Evolutionary conservation across 1,140 invertebrate genomes (phyloP).

Genomic region (Diabrotica undecimpunctata): DNA sequence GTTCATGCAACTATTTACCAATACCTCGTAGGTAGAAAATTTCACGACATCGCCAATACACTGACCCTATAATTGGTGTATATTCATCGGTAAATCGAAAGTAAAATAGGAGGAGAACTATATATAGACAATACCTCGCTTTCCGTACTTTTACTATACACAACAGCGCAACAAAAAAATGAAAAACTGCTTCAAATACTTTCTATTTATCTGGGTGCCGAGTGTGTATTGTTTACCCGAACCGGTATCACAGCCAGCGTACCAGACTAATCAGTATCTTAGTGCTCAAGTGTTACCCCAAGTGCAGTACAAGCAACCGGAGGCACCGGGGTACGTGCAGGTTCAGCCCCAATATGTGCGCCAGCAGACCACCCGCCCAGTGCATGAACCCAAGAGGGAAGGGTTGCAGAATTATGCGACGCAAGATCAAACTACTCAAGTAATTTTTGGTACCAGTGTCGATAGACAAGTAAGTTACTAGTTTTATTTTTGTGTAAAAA

Average conservation of each 20-base stretch:
- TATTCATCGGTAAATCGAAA: background rate
- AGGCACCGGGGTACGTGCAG: slow-evolving; percentile 1
- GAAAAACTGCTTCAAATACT: background rate
- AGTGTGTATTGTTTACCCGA: slow-evolving; percentile 5
- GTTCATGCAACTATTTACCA: no score
- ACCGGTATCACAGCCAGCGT: slow-evolving; percentile 8
- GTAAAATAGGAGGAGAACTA: background rate
- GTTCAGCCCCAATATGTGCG: slow-evolving; percentile 8
- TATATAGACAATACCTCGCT: background rate
- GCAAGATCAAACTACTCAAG: background rate
- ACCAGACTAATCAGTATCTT: slow-evolving; percentile 4
- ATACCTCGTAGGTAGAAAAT: no score
- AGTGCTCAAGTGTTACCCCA: slow-evolving; percentile 11
- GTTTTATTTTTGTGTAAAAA: background rate
- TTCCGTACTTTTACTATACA: background rate
- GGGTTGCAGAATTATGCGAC: slow-evolving; percentile 15
- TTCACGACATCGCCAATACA: background rate
- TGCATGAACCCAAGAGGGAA: slow-evolving; percentile 10
- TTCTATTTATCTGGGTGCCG: background rate
- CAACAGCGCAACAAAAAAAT: background rate
- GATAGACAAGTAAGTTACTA: slow-evolving; percentile 10
- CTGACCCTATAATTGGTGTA: slow-evolving; percentile 2
- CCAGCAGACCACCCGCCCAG: background rate
- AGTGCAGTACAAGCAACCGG: slow-evolving; percentile 6
- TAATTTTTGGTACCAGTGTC: background rate